Evolutionary conservation across 2,888 invertebrate genomes (phyloP).

Genomic region (Formica aserva): DNA sequence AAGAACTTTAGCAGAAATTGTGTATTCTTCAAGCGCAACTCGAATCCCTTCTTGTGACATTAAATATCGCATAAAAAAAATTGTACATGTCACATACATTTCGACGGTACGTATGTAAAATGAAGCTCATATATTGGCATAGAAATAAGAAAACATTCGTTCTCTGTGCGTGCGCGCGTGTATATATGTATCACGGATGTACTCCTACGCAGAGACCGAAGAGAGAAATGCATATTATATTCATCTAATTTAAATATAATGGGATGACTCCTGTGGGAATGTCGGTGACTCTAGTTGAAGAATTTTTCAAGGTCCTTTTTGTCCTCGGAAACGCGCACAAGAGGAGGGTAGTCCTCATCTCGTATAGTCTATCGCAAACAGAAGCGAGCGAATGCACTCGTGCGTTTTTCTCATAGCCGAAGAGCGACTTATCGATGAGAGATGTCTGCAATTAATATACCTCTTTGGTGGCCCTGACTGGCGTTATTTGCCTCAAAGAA

Average conservation of each 20-base stretch:
- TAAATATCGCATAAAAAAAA: not conserved
- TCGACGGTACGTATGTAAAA: slow-evolving; percentile 12
- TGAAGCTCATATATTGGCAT: slow-evolving; percentile 28
- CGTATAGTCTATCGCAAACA: slow-evolving; percentile 57
- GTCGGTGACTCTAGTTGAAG: slow-evolving; percentile 71
- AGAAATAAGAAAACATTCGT: not conserved
- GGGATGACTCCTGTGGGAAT: slow-evolving; percentile 77
- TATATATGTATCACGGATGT: not conserved
- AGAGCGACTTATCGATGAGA: slow-evolving; percentile 32
- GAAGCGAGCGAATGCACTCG: slow-evolving; percentile 62
- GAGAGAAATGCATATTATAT: slow-evolving; percentile 36
- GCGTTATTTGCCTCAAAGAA: slow-evolving; percentile 56
- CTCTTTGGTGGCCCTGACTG: slow-evolving; percentile 55
- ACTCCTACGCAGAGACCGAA: not conserved
- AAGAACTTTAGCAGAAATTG: not conserved
- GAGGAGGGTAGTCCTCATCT: slow-evolving; percentile 7
- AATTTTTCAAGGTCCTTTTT: slow-evolving; percentile 74
- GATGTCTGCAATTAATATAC: slow-evolving; percentile 72
- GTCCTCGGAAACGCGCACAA: slow-evolving; percentile 58
- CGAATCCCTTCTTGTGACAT: not conserved
- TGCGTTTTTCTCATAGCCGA: slow-evolving; percentile 36
- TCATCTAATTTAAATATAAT: slow-evolving; percentile 80
- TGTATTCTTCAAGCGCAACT: not conserved
- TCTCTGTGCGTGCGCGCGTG: slow-evolving; percentile 48
- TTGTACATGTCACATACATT: not conserved